Conservation (phyloP, 2,888 invertebrate genomes). For the Pachliopta kotzebuea region DNA sequence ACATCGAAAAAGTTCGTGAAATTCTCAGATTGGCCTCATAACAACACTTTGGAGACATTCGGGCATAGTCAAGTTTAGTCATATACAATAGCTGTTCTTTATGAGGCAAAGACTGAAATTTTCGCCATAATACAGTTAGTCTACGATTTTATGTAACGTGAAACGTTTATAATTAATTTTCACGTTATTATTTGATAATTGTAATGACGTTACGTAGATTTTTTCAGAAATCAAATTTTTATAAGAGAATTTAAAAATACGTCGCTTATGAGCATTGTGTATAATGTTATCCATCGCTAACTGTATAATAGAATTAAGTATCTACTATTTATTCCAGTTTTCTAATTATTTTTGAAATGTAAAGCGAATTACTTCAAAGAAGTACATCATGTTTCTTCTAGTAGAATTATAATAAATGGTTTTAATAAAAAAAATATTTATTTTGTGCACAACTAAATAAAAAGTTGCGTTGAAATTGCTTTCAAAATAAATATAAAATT, state of each 20-base stretch:
- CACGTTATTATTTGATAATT: constrained; percentile 6
- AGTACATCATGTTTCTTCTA: constrained; percentile 4
- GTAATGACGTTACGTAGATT: constrained; percentile 10
- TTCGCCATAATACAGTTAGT: constrained; percentile 48
- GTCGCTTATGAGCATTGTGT: constrained; percentile 1
- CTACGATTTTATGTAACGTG: constrained; percentile 32
- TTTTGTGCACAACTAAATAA: not conserved
- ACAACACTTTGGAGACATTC: constrained; percentile 48
- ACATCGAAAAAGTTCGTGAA: constrained; percentile 45
- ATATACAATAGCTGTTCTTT: constrained; percentile 48
- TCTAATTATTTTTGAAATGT: constrained; percentile 3
- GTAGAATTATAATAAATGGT: constrained; percentile 1
- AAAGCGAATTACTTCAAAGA: constrained; percentile 12
- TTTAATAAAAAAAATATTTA: not conserved
- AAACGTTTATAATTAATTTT: constrained; percentile 20
- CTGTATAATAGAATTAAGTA: not conserved
- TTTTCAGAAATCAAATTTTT: constrained; percentile 21
- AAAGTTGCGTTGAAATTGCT: not conserved
- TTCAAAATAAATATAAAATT: not conserved
- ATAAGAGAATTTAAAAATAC: constrained; percentile 6
- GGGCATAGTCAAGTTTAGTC: constrained; percentile 66
- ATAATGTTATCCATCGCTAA: constrained; percentile 1
- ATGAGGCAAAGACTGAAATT: constrained; percentile 78
- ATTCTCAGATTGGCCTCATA: constrained; percentile 48
- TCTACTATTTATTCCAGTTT: not conserved